These are phyloP conservation scores for Trypoxylus dichotomus DNA, from an alignment of 1,140 invertebrate genomes.

Conservation along the genomic window DNA sequence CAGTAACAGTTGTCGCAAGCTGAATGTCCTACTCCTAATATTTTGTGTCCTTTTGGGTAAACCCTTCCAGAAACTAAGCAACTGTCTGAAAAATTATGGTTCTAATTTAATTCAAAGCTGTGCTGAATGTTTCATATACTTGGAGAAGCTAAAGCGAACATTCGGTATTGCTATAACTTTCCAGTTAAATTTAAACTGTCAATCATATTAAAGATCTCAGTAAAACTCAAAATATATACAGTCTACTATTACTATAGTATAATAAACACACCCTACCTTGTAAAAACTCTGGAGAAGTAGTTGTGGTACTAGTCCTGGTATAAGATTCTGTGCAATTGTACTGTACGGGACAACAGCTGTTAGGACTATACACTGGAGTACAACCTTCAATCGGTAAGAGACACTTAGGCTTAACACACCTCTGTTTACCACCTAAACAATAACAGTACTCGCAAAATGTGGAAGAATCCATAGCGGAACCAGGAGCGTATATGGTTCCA, in stretches of 20 bases:
- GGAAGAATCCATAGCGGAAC: conserved; percentile 80
- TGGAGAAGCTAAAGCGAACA: no score
- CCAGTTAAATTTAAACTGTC: neutral
- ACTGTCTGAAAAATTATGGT: conserved; percentile 54
- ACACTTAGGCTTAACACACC: conserved; percentile 81
- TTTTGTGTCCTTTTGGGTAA: conserved; percentile 74
- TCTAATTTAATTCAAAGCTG: neutral
- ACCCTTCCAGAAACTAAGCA: conserved; percentile 66
- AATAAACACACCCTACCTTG: neutral
- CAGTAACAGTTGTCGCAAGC: conserved; percentile 82
- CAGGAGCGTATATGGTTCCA: conserved; percentile 76
- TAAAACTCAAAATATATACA: no score
- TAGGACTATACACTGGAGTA: conserved; percentile 64
- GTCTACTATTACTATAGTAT: no score
- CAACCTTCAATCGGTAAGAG: conserved; percentile 77
- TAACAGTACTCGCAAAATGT: conserved; percentile 85
- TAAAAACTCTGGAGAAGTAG: neutral
- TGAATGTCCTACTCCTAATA: conserved; percentile 62
- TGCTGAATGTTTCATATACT: no score
- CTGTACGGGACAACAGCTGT: conserved; percentile 80
- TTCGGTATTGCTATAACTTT: no score
- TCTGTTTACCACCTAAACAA: conserved; percentile 70
- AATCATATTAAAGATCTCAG: no score
- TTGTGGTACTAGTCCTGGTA: conserved; percentile 41
- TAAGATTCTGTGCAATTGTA: conserved; percentile 70